Base-by-base conservation (phyloP, 2,797 vertebrate species). In the Melanotaenia pygmaea region DNA sequence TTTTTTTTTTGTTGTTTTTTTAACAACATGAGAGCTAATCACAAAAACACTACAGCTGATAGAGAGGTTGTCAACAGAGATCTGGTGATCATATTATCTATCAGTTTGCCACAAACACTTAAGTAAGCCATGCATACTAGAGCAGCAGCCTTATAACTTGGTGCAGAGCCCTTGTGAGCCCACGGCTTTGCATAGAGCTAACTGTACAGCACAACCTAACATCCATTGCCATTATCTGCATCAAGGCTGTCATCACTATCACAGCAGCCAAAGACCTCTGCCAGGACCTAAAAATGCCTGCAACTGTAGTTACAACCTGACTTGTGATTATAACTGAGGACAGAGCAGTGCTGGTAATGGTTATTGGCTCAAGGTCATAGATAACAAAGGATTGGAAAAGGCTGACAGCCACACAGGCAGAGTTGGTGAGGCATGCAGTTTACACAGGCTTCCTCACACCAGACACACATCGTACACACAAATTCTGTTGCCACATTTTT, bases 301-400 rank as follows among this genome's bases (percentile, higher is more conserved):
- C 54, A 30, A 54, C 60, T 81, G 74, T 66, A 59, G 67, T 72
- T 76, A 79, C 69, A 72, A 72, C 54, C 32, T 64, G 77, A 74
- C 37, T 80, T 64, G 35, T 71, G 72, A 65, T 81, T 37, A 47
- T 53, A 73, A 66, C 53, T 77, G 28, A 77, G 74, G 37, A 80
- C 57, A 70, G 50, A 76, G 71, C 40, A 28, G 45, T 37, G 73
- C 58, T 72, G 61, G 56, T 18, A 65, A 81, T 81, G 84, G 79
- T 73, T 79, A 68, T 86, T 72, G 74, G 47, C 76, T 93, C 92
- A 95, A 94, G 93, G 94, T 95, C 93, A 93, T 67, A 75, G 56
- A 59, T 80, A 86, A 79, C 64, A 80, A 72, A 61, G 77, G 57
- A 34, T 43, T 64, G 43, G 51, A 51, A 76, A 18, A 67, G 51